Evolutionary conservation across 2,888 invertebrate species (phyloP), one percentile per base, ranked within the genome.

Genomic region (Pyrrhosoma nymphula): DNA sequence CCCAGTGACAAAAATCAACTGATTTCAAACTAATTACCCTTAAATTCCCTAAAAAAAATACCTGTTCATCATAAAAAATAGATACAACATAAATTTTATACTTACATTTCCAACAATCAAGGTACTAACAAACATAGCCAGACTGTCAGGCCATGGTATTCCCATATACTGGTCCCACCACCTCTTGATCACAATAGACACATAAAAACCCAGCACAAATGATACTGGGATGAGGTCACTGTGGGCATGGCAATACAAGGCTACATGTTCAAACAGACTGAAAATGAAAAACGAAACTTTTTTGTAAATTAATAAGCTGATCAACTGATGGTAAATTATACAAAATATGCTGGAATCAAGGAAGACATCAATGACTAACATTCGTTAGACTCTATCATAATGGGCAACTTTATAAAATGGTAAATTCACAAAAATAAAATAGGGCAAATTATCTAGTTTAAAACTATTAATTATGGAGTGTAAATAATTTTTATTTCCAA

Each of bases 131-230:
- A 96, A 96, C 95, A 97, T 96, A 26, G 96, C 96, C 20, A 96
- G 95, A n/a, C 96, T 96, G 96, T 97, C 97, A 6, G 97, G 97
- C 96, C 97, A 97, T 0, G 97, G 97, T n/a, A 97, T 96, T 39
- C 96, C 95, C 95, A 96, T 96, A 95, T 97, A 97, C 96, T 97
- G 97, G 93, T 96, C 96, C 97, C 97, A 97, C 97, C 97, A 97
- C 95, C 97, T 96, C 18, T 96, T 96, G 8, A 97, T 97, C 12
- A 97, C 97, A 82, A 97, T 96, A 12, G 97, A 96, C 75, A 97
- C 97, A 96, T 97, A 97, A 96, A 97, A 97, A n/a, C 97, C 97
- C n/a, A 97, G 96, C 14, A 97, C 97, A 96, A 97, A 97, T 0
- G 97, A 96, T 12, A 97, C 96, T 0, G 97, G 97, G 63, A 97